phyloP scores from a whole-genome alignment of 2,797 vertebrate genomes.

The Poeciliopsis presidionis region DNA sequence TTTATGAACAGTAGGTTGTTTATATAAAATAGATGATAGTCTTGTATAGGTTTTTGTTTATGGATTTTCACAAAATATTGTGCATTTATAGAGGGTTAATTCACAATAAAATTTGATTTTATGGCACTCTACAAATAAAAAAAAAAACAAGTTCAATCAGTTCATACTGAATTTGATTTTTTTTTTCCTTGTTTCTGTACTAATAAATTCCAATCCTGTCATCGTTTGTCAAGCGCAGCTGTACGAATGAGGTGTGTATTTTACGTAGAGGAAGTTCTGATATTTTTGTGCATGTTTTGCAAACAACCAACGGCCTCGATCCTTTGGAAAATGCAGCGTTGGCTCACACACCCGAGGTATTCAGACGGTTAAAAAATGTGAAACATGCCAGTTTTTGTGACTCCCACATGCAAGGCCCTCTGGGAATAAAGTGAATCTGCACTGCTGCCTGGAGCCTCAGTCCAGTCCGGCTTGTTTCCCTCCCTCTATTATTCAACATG shows the following conservation, averaged over 20 bases:
- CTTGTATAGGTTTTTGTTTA: neutral
- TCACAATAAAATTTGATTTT: neutral
- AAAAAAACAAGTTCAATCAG: neutral
- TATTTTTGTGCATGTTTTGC: neutral
- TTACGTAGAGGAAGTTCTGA: neutral
- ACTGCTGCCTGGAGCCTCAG: conserved; percentile 35
- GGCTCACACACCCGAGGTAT: neutral
- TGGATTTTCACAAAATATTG: neutral
- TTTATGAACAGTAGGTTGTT: neutral
- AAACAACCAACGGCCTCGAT: neutral
- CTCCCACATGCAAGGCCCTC: neutral
- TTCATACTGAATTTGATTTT: neutral
- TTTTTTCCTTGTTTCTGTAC: neutral
- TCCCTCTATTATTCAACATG: conserved; percentile 76
- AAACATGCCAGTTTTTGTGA: neutral
- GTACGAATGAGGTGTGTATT: neutral
- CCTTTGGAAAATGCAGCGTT: neutral
- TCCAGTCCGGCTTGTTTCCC: conserved; percentile 58
- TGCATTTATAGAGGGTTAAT: neutral
- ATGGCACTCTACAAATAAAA: neutral
- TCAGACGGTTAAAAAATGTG: neutral
- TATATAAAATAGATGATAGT: too few species aligned
- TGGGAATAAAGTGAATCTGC: conserved; percentile 19
- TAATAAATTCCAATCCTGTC: neutral
- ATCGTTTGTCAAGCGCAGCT: neutral